These are phyloP conservation scores for Tragopan temminckii DNA, from an alignment of 2,797 vertebrate genomes.

Conservation along the genomic window DNA sequence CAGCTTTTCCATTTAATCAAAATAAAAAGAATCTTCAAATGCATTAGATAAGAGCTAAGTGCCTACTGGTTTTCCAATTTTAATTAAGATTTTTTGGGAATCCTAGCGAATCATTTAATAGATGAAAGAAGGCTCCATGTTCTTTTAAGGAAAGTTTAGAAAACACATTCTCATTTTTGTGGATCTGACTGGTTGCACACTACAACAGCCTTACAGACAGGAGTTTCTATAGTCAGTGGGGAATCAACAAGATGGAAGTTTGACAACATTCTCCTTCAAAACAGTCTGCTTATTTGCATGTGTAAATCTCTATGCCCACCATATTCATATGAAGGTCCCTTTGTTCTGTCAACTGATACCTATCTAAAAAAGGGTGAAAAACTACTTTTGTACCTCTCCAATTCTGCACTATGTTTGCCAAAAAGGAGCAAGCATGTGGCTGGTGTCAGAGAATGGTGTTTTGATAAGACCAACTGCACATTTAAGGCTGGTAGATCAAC, in stretches of 20 bases:
- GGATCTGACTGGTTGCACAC: neutral
- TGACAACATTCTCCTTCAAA: neutral
- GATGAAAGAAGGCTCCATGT: neutral
- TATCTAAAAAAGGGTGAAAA: neutral
- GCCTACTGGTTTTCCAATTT: neutral
- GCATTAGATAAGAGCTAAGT: neutral
- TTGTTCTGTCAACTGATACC: neutral
- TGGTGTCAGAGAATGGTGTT: neutral
- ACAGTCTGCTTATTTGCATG: neutral
- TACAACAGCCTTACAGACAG: neutral
- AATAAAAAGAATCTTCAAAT: neutral
- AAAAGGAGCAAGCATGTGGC: neutral
- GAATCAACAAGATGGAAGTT: neutral
- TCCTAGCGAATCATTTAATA: neutral
- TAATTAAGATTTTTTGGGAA: neutral
- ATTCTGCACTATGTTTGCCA: neutral
- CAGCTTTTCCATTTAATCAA: neutral
- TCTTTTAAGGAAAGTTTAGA: neutral
- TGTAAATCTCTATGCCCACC: no score
- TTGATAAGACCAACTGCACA: neutral
- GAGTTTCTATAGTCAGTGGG: neutral
- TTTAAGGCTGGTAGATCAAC: neutral
- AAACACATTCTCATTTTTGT: rapidly evolving
- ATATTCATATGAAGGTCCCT: neutral
- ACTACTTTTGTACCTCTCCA: neutral